Base-by-base conservation (phyloP, 2,888 invertebrate genomes). In the Eupeodes luniger region DNA sequence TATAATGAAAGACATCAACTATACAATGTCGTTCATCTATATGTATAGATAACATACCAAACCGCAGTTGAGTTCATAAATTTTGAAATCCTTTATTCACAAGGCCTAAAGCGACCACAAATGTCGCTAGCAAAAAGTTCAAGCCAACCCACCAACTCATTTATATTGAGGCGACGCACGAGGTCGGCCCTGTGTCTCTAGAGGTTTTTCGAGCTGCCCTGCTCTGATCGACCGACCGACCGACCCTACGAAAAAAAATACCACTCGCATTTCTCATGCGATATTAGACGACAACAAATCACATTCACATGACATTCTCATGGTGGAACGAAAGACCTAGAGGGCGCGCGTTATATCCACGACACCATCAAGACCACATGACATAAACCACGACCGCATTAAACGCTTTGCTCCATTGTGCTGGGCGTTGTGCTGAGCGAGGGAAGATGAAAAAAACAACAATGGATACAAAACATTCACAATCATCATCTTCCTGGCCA, bases 251-350 rank as follows among this genome's bases (percentile, higher is more conserved):
- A 57, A 70, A 70, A 83, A 79, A 27, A 27, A 27, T 27, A 74
- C 79, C 66, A 72, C 75, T 83, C 74, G 27, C 34, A 55, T 79
- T 82, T 74, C 51, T 72, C 51, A 74, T 62, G 47, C 64, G 55
- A 81, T 87, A 80, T 84, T 81, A 87, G 80, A 84, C 84, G 84
- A 87, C 84, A 84, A 87, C 87, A 87, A 84, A 87, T 87, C 87
- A 87, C 84, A 84, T 84, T 47, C 84, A 49, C 81, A 78, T 85
- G 88, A 81, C 88, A 88, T 53, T 74, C 67, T 77, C 84, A 70
- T 81, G 61, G 57, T 51, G 61, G 34, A 81, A 59, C 59, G 69
- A 47, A 78, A 67, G 53, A 66, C 84, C 59, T 55, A 76, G 72
- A 67, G 67, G 57, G 79, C 49, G 79, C 67, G 66, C 76, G 81